Evolutionary conservation across 2,888 invertebrate species (phyloP).

Genomic region (Chaitophorus viminalis): DNA sequence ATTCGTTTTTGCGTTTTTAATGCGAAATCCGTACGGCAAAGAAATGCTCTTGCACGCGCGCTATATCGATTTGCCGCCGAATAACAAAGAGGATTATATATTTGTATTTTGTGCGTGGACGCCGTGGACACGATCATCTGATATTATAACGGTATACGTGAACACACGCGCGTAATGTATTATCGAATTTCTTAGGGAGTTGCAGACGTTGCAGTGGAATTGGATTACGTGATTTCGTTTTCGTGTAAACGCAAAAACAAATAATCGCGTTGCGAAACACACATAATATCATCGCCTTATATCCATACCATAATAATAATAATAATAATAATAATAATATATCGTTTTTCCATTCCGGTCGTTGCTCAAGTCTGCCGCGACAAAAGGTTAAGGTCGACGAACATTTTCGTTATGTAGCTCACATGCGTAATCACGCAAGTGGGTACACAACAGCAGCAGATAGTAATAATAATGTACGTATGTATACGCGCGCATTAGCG

Average conservation of each 20-base stretch:
- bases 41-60: neutral
- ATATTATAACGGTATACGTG: neutral
- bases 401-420: slow-evolving; percentile 19
- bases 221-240: slow-evolving; percentile 45
- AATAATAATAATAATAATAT: too few species aligned
- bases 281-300: too few species aligned
- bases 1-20: neutral
- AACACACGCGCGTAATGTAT: neutral
- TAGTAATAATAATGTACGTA: neutral
- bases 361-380: neutral
- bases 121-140: slow-evolving; percentile 28
- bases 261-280: slow-evolving; percentile 37
- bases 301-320: too few species aligned
- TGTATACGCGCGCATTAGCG: too few species aligned
- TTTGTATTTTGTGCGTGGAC: slow-evolving; percentile 18
- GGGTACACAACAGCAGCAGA: neutral
- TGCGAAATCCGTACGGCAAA: neutral
- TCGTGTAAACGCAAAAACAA: slow-evolving; percentile 29
- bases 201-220: neutral
- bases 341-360: slow-evolving; percentile 16
- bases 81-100: slow-evolving; percentile 4
- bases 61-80: slow-evolving; percentile 17
- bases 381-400: slow-evolving; percentile 56
- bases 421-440: neutral
- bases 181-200: slow-evolving; percentile 18